A percentile compares a stretch with the other conserved stretches of the same genome.
These are phyloP conservation scores for Heteronetta atricapilla DNA, from an alignment of 2,113 vertebrate species.

Conservation along the genomic window DNA sequence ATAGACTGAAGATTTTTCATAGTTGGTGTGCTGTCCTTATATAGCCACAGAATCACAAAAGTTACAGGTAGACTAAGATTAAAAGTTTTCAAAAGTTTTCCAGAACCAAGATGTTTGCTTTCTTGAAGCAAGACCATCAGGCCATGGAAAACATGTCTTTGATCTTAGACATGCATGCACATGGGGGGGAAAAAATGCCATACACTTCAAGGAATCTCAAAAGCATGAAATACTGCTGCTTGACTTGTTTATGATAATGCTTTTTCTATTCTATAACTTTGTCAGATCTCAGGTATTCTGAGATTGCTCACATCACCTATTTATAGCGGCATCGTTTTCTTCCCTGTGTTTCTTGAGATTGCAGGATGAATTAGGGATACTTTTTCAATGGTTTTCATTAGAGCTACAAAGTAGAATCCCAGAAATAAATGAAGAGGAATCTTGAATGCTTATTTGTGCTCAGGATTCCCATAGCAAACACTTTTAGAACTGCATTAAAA, in stretches of 20 bases:
- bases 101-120: background rate
- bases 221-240: background rate
- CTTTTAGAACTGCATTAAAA: background rate
- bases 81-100: too few species aligned
- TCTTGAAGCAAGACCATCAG: background rate
- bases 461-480: background rate
- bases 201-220: background rate
- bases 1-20: rapidly evolving
- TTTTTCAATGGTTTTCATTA: background rate
- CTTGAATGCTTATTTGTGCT: background rate
- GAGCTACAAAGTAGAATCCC: background rate
- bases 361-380: background rate
- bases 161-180: background rate
- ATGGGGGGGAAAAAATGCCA: background rate
- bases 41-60: background rate
- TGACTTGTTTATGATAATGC: background rate
- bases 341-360: background rate
- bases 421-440: background rate
- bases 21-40: background rate
- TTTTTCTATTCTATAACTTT: background rate
- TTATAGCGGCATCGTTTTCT: background rate
- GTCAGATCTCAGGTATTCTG: background rate
- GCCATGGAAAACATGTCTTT: background rate
- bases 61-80: background rate
- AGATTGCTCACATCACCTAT: background rate